Evolutionary conservation across 1,140 invertebrate species (phyloP).

Genomic region (Pogonomyrmex barbatus): DNA sequence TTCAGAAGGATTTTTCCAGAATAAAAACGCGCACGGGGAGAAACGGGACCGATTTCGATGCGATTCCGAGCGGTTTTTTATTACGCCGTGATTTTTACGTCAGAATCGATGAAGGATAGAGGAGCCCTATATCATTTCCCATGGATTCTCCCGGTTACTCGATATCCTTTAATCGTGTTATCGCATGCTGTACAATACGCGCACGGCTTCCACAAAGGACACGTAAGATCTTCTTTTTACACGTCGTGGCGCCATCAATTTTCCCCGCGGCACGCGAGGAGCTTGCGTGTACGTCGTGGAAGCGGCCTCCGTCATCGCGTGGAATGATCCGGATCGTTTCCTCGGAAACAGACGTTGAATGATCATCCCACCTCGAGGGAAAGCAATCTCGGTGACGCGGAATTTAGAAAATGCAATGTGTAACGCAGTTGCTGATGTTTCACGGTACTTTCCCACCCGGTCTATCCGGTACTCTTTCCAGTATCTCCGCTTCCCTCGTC

Average conservation of each 20-base stretch:
- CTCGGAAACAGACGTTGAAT: conserved; percentile 47
- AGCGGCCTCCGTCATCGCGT: conserved; percentile 12
- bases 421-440: neutral
- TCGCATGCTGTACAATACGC: conserved; percentile 32
- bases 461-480: neutral
- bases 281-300: neutral
- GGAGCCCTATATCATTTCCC: neutral
- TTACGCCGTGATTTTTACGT: neutral
- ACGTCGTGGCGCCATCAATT: conserved; percentile 41
- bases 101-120: conserved; percentile 1
- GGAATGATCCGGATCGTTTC: conserved; percentile 9
- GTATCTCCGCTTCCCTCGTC: neutral
- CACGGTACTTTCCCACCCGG: neutral
- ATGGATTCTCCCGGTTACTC: neutral
- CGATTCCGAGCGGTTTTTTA: conserved; percentile 5
- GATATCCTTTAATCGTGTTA: conserved; percentile 45
- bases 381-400: conserved; percentile 47
- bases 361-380: conserved; percentile 6
- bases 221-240: conserved; percentile 24
- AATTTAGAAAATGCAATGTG: conserved; percentile 43
- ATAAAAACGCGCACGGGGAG: neutral
- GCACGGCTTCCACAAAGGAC: neutral
- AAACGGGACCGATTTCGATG: neutral
- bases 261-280: conserved; percentile 26
- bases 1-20: neutral